Conservation (phyloP, 2,113 vertebrate genomes). For the Anguilla japonica region DNA sequence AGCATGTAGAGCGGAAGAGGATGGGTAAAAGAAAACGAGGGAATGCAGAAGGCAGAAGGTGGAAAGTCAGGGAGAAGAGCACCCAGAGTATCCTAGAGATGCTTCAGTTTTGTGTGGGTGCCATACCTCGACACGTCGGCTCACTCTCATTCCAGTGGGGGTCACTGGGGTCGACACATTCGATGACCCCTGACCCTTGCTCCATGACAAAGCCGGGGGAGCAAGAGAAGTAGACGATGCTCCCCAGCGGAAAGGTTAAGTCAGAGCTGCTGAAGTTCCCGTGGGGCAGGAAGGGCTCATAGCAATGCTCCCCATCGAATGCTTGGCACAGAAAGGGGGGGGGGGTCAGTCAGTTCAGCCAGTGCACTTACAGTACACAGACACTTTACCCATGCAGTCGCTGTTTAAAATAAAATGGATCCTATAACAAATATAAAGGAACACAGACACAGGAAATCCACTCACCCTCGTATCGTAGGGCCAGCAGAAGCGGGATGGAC, state of each 20-base stretch:
- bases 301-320: constrained; percentile 87
- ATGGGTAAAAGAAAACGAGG: not conserved
- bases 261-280: constrained; percentile 89
- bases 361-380: not conserved
- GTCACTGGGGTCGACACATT: constrained; percentile 83
- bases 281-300: constrained; percentile 88
- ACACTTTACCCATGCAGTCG: not conserved
- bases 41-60: constrained; percentile 6
- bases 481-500: constrained; percentile 82
- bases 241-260: constrained; percentile 80
- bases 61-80: not conserved
- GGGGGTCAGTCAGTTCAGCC: not conserved
- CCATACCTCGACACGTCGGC: constrained; percentile 82
- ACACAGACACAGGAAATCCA: not conserved
- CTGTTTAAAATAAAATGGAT: not conserved
- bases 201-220: constrained; percentile 86
- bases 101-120: not conserved
- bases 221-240: constrained; percentile 81
- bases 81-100: not conserved
- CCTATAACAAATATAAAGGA: not conserved
- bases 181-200: constrained; percentile 81
- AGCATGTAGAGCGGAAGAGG: not conserved
- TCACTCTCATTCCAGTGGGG: constrained; percentile 92
- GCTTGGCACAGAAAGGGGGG: constrained; percentile 57
- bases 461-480: constrained; percentile 87